Base-by-base conservation (phyloP, 2,888 invertebrate species). In the Pollenia amentaria region DNA sequence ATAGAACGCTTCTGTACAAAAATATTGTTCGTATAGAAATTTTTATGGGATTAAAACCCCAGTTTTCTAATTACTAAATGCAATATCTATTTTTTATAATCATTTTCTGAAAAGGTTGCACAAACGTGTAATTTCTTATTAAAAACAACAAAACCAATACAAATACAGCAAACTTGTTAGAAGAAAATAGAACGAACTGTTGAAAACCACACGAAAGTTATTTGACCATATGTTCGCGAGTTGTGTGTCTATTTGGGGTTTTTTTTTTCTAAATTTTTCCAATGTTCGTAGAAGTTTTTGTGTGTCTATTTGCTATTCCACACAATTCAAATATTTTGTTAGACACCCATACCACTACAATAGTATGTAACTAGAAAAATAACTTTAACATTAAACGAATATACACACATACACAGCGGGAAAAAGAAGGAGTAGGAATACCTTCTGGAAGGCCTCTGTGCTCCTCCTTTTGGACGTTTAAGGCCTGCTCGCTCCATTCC, bases 181-280 rank as follows among this genome's bases (percentile, higher is more conserved):
- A n/a, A 29, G 10, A 18, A 81, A 18, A 55, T n/a, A 42, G 40
- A 76, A 51, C 70, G 18, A 88, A 88, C 89, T 88, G 88, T 88
- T 89, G 88, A 90, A 91, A 91, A 83, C 91, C 91, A 88, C 91
- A 91, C 89, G 90, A 91, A 91, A 91, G 90, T 91, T 90, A 91
- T 91, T 91, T 91, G 90, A 90, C 90, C 89, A 89, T 73, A 78
- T 80, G 89, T 78, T 78, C 89, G 89, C 90, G 85, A 85, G 42
- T 64, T 78, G 60, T 82, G 65, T 70, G 70, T 85, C 51, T 76
- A 51, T 80, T 70, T 64, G 12, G 3, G n/a, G 57, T 70, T 62
- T 78, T 64, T 44, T n/a, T 44, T 60, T 12, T 62, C 9, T 1
- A 18, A 16, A 18, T 67, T 46, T 78, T 38, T 57, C 3, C 29